Conservation (phyloP, 37 sponge, comb jelly and placozoan species). For the Beroe forskalii region DNA sequence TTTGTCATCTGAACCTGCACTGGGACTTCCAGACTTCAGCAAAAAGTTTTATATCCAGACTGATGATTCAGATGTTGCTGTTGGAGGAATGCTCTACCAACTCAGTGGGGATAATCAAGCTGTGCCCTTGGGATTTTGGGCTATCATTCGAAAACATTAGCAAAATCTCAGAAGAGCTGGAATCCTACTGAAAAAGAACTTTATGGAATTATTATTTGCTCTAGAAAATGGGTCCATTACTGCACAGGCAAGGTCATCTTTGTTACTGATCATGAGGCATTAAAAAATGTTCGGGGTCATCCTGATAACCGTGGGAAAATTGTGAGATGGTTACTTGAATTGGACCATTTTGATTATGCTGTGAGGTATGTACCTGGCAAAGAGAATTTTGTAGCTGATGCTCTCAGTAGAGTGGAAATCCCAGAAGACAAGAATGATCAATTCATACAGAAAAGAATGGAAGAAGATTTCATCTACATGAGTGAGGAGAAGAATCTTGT, state of each 20-base stretch:
- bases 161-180: background rate
- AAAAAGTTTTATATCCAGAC: background rate
- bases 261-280: background rate
- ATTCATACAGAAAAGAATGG: too few relatives aligned
- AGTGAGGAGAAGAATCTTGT: too few relatives aligned
- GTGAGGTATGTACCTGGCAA: background rate
- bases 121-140: background rate
- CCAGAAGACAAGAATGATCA: too few relatives aligned
- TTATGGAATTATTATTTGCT: background rate
- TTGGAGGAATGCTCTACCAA: constrained; percentile 33
- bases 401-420: background rate
- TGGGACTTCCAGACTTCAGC: background rate
- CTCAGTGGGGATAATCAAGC: background rate
- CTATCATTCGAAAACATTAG: background rate
- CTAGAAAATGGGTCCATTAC: background rate
- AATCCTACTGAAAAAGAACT: background rate
- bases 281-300: background rate
- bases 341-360: background rate
- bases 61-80: background rate
- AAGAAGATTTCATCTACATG: too few relatives aligned
- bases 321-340: background rate
- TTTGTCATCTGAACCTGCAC: background rate
- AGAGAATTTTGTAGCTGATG: background rate
- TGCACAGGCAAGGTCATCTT: background rate
- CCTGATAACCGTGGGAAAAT: background rate